Evolutionary conservation across 2,113 vertebrate genomes (phyloP), one percentile per base, ranked within the genome.

Genomic region (Crotalus horridus): DNA sequence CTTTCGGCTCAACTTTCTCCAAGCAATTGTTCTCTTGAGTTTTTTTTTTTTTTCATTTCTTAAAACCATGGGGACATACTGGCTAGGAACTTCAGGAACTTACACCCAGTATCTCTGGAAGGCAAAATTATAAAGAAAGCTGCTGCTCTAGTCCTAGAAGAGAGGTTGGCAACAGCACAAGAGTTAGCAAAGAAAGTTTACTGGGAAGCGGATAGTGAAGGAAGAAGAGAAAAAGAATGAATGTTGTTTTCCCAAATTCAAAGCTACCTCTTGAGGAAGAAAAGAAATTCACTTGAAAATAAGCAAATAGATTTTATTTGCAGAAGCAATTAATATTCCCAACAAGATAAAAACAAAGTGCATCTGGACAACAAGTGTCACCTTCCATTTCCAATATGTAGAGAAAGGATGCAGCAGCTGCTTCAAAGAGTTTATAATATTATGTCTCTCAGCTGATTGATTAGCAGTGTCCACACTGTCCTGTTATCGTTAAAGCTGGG

Each of bases 341-440:
- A 74, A 64, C n/a, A 58, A 39, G 88, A 51, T 2, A 53, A 10
- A 90, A 46, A 58, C 12, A 46, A 74, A 55, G 74, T 29, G 46
- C 15, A 43, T 86, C 55, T 9, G 43, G 46, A 90, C 59, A 87
- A 85, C 29, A 89, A 85, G 61, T 89, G 87, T 29, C 69, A 89
- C 6, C n/a, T 43, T 85, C 55, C 13, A 59, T 89, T 89, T 91
- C 43, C 87, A 91, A 55, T 39, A 9, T 43, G 7, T 17, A 86
- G 29, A 85, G 33, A 85, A 17, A 33, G 88, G 55, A 61, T 61
- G 48, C 74, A 21, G 64, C 88, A 53, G 13, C 64, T 4, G 24
- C 55, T 89, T 85, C 87, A n/a, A 55, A 91, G 43, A n/a, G 15
- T 54, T 89, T 91, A 43, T 24, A 91, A 89, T 89, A 85, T 93